Evolutionary conservation across 2,113 vertebrate species (phyloP), one percentile per base, ranked within the genome.

Genomic region (Hipposideros armiger): DNA sequence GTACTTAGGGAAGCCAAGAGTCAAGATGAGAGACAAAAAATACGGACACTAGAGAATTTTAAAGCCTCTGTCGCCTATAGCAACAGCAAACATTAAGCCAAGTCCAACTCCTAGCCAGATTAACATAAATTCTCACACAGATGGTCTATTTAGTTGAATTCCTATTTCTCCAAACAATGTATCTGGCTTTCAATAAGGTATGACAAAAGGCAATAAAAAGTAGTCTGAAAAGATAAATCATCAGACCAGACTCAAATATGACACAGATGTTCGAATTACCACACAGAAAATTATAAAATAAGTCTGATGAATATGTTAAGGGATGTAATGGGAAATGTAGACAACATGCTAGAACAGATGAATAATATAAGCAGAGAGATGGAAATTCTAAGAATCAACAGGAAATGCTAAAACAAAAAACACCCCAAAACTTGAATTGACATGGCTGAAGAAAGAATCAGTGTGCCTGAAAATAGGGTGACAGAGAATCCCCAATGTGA

Each of bases 221-320:
- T 20, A 69, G 13, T 47, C 26, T 67, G 66, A 77, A 70, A 32
- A 73, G 36, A 74, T 6, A 87, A 78, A 69, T 78, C 13, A 78
- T 67, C 30, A 84, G 54, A 50, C 7, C 24, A 77, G 20, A 83
- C 42, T 69, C 16, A 84, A 30, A 36, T 28, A 73, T 42, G 62
- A 67, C 10, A 70, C 13, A 93, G 45, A 50, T 60, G 32, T 6
- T 80, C 3, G 42, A 74, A 32, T 80, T 56, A 87, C 7, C 54
- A 58, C 69, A 36, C 4, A 78, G n/a, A 85, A 94, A 32, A 47
- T 74, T 89, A 87, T 84, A 62, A 73, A 93, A 84, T 80, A 93
- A 60, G 15, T 20, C 36, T 56, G 16, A 72, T 54, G 22, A 81
- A 14, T 58, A 58, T 42, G 11, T 76, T 76, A 74, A 74, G 9